These are phyloP conservation scores for Hydrotaea cyrtoneurina DNA, from an alignment of 2,888 invertebrate species.

Conservation along the genomic window DNA sequence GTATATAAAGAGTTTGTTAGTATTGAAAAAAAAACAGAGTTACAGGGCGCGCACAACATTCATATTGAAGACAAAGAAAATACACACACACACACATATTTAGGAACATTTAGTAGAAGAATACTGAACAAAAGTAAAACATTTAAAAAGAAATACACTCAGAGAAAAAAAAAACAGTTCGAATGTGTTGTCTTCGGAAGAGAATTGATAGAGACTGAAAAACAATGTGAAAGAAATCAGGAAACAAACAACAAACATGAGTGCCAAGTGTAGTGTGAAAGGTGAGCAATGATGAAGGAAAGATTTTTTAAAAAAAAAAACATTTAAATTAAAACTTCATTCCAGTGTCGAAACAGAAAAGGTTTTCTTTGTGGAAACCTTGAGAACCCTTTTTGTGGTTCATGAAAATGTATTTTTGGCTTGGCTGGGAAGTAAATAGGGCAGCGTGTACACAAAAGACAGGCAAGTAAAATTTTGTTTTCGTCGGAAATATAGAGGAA, in stretches of 20 bases:
- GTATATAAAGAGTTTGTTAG: neutral
- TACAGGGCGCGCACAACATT: conserved; percentile 62
- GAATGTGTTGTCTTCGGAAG: neutral
- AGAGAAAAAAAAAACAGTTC: conserved; percentile 5
- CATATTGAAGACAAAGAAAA: conserved; percentile 21
- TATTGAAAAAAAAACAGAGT: conserved; percentile 10
- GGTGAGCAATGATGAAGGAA: neutral
- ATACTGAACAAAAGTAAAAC: conserved; percentile 22
- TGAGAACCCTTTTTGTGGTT: too few relatives aligned
- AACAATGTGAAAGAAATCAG: conserved; percentile 26
- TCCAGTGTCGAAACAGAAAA: too few relatives aligned
- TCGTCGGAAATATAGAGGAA: too few relatives aligned
- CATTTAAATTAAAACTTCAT: too few relatives aligned
- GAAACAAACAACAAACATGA: conserved; percentile 9
- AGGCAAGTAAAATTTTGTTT: too few relatives aligned
- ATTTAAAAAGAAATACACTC: conserved; percentile 13
- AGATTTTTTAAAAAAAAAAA: neutral
- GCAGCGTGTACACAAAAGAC: too few relatives aligned
- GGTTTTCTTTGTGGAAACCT: too few relatives aligned
- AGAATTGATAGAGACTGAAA: neutral
- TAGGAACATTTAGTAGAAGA: conserved; percentile 31
- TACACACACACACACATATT: conserved; percentile 17
- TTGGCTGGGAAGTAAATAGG: too few relatives aligned
- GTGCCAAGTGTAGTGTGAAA: neutral
- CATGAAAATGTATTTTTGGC: too few relatives aligned